A percentile compares a stretch with the other conserved stretches of the same genome.
phyloP scores from a whole-genome alignment of 2,113 vertebrate genomes.

The Scomber scombrus region DNA sequence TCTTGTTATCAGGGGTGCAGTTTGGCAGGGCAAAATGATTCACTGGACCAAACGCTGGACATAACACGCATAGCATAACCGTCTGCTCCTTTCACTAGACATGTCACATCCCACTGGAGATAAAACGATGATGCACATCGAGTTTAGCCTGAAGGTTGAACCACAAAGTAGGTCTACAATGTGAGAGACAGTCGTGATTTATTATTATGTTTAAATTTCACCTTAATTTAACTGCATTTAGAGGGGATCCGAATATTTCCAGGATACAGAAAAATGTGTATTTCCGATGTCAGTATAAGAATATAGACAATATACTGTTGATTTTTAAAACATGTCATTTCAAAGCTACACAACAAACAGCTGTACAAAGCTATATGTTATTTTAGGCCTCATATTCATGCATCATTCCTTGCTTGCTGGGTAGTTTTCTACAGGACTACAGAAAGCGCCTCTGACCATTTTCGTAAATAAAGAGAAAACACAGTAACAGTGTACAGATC shows the following conservation, averaged over 20 bases:
- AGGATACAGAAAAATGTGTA: not conserved
- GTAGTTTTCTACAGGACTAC: not conserved
- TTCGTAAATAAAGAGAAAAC: not conserved
- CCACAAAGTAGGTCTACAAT: not conserved
- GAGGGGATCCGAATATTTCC: not conserved
- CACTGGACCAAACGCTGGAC: too few relatives aligned
- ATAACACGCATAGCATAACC: not conserved
- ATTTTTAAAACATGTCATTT: too few relatives aligned
- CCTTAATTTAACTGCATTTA: not conserved
- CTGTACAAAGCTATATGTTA: not conserved
- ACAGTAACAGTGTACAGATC: not conserved
- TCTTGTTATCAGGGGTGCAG: not conserved
- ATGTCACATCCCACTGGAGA: not conserved
- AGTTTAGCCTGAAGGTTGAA: not conserved
- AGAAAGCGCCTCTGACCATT: not conserved
- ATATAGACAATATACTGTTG: too few relatives aligned
- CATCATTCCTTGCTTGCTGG: not conserved
- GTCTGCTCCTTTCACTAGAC: not conserved
- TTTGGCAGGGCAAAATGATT: not conserved
- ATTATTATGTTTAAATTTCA: not conserved
- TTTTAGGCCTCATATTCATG: not conserved
- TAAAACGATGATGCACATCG: not conserved
- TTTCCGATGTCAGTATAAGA: too few relatives aligned
- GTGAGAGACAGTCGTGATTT: not conserved
- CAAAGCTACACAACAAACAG: not conserved